A percentile compares a stretch with the other conserved stretches of the same genome.
Conservation (phyloP, 2,888 invertebrate genomes). For the Brachynemurus nebulosus region DNA sequence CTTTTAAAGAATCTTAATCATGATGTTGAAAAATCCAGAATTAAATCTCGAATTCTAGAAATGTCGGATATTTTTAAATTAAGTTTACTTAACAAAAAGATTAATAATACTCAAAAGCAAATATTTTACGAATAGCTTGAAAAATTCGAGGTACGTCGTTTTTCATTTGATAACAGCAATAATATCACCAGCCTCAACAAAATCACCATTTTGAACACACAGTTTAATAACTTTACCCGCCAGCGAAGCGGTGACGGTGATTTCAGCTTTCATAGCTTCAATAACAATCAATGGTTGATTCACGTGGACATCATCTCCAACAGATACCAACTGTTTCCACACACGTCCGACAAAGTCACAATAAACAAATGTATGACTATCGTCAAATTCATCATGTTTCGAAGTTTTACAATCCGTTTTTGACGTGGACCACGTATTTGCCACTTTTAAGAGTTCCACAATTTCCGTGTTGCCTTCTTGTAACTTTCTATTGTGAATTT, state of each 20-base stretch:
- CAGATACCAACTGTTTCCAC: not conserved
- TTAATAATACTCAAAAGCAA: no score
- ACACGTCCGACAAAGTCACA: constrained; percentile 3
- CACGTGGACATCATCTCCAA: not conserved
- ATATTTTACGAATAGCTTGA: no score
- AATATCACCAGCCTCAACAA: constrained; percentile 1
- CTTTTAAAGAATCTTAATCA: no score
- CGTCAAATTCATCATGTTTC: not conserved
- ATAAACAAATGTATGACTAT: not conserved
- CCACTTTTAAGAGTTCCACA: not conserved
- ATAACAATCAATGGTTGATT: constrained; percentile 1
- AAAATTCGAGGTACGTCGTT: no score
- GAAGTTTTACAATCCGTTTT: not conserved
- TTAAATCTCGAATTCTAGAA: no score
- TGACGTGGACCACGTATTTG: not conserved
- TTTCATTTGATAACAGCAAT: not conserved
- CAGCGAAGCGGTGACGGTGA: not conserved
- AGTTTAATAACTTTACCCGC: not conserved
- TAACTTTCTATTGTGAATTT: not conserved
- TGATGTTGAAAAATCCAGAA: no score
- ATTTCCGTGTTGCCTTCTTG: not conserved
- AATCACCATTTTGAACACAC: not conserved
- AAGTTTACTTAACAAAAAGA: no score
- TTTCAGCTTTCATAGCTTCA: constrained; percentile 5
- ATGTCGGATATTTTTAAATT: no score